These are phyloP conservation scores for Nezara viridula DNA, from an alignment of 2,888 invertebrate species.

Conservation along the genomic window DNA sequence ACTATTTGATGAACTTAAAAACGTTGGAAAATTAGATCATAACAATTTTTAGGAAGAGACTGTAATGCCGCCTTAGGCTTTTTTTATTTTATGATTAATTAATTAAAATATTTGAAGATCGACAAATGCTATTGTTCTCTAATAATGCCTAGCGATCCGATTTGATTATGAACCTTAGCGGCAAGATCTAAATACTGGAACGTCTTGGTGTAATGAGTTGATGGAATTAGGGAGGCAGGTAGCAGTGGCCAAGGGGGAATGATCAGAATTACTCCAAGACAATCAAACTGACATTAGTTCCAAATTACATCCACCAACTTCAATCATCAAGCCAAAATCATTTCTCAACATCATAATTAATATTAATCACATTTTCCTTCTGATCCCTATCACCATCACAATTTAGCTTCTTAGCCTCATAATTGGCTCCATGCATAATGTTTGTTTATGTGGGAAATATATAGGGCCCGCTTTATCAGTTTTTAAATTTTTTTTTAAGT, in stretches of 20 bases:
- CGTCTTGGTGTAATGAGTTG: background rate
- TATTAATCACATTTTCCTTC: slow-evolving; percentile 1
- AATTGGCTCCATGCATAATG: background rate
- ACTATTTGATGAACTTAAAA: too few species aligned
- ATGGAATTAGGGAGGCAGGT: background rate
- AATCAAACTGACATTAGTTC: slow-evolving; percentile 32
- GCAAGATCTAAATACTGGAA: background rate
- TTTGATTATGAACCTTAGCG: background rate
- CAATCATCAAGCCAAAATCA: background rate
- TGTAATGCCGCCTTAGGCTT: too few species aligned
- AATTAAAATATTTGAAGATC: too few species aligned
- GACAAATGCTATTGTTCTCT: too few species aligned
- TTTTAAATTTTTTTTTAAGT: too few species aligned
- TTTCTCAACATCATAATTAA: background rate
- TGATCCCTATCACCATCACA: background rate
- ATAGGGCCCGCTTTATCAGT: background rate
- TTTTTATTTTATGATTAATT: too few species aligned
- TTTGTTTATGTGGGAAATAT: background rate
- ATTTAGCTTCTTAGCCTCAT: background rate
- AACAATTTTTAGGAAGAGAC: too few species aligned
- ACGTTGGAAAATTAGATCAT: too few species aligned
- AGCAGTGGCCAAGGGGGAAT: background rate
- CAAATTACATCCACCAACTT: slow-evolving; percentile 3
- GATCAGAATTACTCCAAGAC: background rate
- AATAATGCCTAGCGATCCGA: background rate